Evolutionary conservation across 2,113 vertebrate genomes (phyloP), one percentile per base, ranked within the genome.

Genomic region (Rhabdomys dilectus): DNA sequence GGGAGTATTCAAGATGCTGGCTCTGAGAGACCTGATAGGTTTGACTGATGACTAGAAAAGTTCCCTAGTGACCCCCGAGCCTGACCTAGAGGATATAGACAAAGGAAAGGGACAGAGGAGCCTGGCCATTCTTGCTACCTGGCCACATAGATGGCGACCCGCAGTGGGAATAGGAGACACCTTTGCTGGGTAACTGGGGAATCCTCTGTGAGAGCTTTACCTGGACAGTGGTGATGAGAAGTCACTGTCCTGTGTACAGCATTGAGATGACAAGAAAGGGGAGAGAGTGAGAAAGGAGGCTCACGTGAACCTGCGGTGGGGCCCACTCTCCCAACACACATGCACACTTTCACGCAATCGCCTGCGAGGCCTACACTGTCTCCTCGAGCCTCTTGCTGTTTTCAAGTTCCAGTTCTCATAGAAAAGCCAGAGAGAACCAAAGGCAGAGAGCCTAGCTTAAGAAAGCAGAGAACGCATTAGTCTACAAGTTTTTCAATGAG

Each of bases 391-490:
- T 60, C 48, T 51, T 64, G 62, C 62, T 7, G 24, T 64, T 75
- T 75, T 45, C 34, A 10, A 15, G 42, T 29, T 68, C 31, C 62
- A 16, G 22, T 19, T 0, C 24, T 19, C n/a, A 29, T 5, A 26
- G 72, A 15, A 73, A 42, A 39, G 7, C 29, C 0, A 1, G 24
- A 42, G 34, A 36, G 22, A 5, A 12, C n/a, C 73, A 13, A 2
- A 39, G n/a, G 3, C 9, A 0, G 62, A 5, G 26, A 1, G n/a
- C 21, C 34, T 7, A 22, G 17, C 11, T 88, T 5, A 2, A n/a
- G 62, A 77, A 56, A 82, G 45, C 42, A 19, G 2, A 70, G 73
- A 34, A 13, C 17, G 19, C 60, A 64, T 26, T 15, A 15, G n/a
- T 70, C 58, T 26, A 15, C 5, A 53, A 16, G 42, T 21, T n/a